Evolutionary conservation across 2,888 invertebrate species (phyloP), one percentile per base, ranked within the genome.

Genomic region (Acanthosepion pharaonis): DNA sequence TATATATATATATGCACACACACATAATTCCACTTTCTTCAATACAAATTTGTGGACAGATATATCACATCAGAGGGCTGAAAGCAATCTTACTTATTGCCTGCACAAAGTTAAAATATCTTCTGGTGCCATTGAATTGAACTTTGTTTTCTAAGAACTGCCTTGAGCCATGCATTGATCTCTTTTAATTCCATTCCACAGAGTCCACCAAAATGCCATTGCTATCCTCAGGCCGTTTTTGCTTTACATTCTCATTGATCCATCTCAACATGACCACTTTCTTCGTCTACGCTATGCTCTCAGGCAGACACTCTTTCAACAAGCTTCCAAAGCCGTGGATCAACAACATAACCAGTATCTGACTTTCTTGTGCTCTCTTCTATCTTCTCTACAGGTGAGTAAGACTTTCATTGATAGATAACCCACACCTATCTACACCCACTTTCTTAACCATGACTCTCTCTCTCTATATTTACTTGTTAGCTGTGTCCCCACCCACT

Each of bases 201-300:
- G 93, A 53, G n/a, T 93, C 49, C 48, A 18, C 53, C 20, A 28
- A 93, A 93, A 51, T 93, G 93, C 93, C n/a, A 28, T 93, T 53
- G 93, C 93, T 15, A 93, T 93, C 51, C 93, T 93, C 51, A 49
- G 33, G 33, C 93, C 93, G 15, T 93, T 93, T 93, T 53, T 93
- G 93, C 51, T 93, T n/a, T 93, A 93, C 9, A n/a, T 20, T 53
- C 48, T 93, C 18, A 53, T 93, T 15, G 93, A 93, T 53, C 93
- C 93, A 49, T 49, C 53, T 0, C 93, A 53, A 5, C 93, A 93
- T 51, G 93, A 93, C 28, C n/a, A 49, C 51, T 53, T 51, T 49
- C 5, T 93, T 18, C 93, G 18, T 93, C 51, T 93, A n/a, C 93
- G 93, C 93, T n/a, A 49, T 53, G 93, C 93, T 4, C n/a, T 93